Conservation (phyloP, 2,888 invertebrate genomes). For the Ochropleura leucogaster region DNA sequence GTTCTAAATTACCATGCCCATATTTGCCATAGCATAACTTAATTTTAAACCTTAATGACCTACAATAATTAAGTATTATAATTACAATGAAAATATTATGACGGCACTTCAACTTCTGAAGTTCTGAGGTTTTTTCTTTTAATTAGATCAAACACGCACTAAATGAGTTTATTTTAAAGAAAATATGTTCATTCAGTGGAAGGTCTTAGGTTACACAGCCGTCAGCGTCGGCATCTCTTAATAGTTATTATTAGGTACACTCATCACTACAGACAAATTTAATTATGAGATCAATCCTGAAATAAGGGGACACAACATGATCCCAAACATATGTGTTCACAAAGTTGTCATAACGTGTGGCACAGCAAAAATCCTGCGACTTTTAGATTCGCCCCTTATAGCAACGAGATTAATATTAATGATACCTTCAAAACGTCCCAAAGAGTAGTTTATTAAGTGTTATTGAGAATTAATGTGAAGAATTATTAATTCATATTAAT, state of each 20-base stretch:
- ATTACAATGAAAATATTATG: not conserved
- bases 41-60: not conserved
- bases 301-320: not conserved
- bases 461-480: too few relatives aligned
- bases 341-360: not conserved
- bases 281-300: not conserved
- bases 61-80: not conserved
- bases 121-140: not conserved
- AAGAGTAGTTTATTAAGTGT: too few relatives aligned
- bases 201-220: too few relatives aligned
- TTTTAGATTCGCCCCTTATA: not conserved
- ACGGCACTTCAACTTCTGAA: not conserved
- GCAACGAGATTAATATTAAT: too few relatives aligned
- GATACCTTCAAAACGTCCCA: too few relatives aligned
- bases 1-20: constrained; percentile 13
- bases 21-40: not conserved
- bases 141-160: not conserved
- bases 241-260: not conserved
- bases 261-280: not conserved
- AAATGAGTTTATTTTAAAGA: not conserved
- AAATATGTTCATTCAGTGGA: too few relatives aligned
- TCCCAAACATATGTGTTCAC: not conserved
- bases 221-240: too few relatives aligned
- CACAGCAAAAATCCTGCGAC: not conserved
- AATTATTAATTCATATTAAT: too few relatives aligned